Evolutionary conservation across 2,797 vertebrate genomes (phyloP), one percentile per base, ranked within the genome.

Genomic region (Scarus forsteni): DNA sequence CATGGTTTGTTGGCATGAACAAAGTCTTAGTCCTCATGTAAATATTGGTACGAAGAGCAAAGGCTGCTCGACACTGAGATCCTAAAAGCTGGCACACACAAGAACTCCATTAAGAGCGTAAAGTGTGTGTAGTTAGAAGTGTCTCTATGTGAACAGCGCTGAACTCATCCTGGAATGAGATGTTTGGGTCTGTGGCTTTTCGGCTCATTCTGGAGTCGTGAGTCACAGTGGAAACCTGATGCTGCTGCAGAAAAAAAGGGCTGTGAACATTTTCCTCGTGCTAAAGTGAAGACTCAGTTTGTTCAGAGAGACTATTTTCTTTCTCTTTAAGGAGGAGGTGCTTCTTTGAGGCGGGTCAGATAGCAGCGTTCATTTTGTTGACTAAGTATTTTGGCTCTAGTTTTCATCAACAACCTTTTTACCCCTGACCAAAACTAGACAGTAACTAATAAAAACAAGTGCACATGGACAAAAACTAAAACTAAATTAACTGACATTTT

Each of bases 181-280:
- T 46, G 62, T 55, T 54, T 18, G 12, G 11, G n/a, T 44, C 39
- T 27, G 52, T 27, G 40, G 16, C 19, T 34, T 1, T 44, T 14
- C 42, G 19, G 18, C 40, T 58, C 56, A 44, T 58, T 43, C 40
- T 44, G 40, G 10, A 58, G 18, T 43, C 40, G 4, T 43, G 40
- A 59, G 43, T 45, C 52, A 55, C 64, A 44, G 18, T 9, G 14
- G 39, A 63, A 63, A 52, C 38, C 16, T 9, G 35, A 61, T 10
- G 16, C 46, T 40, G 45, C n/a, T 6, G 6, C 60, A 51, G 48
- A 14, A 12, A 15, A 34, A 39, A 18, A 14, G 16, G 35, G 34
- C 36, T 16, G 53, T 11, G 14, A 2, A n/a, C 1, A n/a, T 16
- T n/a, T 51, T 19, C 19, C 49, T 42, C 16, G 13, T 3, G 18